Evolutionary conservation across 2,113 vertebrate species (phyloP).

Genomic region (Chauna torquata): DNA sequence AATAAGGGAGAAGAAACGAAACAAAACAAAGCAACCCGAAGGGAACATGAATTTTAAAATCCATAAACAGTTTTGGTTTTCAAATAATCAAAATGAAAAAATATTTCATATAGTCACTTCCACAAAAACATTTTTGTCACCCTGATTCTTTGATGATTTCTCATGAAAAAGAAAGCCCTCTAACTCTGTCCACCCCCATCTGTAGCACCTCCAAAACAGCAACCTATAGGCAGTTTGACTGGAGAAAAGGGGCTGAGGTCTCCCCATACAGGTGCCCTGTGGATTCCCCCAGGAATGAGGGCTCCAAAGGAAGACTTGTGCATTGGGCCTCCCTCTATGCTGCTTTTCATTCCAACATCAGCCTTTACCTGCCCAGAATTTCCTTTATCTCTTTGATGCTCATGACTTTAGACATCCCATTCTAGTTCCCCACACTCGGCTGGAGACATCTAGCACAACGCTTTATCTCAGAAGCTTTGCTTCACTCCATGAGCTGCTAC

Average conservation of each 20-base stretch:
- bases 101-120: not conserved
- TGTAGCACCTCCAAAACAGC: not conserved
- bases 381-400: not conserved
- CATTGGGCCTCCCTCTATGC: not conserved
- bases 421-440: not conserved
- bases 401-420: not conserved
- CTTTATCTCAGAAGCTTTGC: not conserved
- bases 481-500: not conserved
- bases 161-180: not conserved
- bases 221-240: not conserved
- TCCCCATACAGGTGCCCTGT: not conserved
- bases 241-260: not conserved
- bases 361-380: not conserved
- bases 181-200: not conserved
- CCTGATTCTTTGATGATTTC: not conserved
- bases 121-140: not conserved
- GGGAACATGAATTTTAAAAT: constrained; percentile 60
- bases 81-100: constrained; percentile 27
- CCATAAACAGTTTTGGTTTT: constrained; percentile 28
- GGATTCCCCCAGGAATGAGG: not conserved
- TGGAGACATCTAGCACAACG: not conserved
- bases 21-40: constrained; percentile 29
- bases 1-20: constrained; percentile 35
- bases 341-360: not conserved
- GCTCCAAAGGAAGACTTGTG: not conserved